phyloP scores from a whole-genome alignment of 2,797 vertebrate species.

The Dallia pectoralis region DNA sequence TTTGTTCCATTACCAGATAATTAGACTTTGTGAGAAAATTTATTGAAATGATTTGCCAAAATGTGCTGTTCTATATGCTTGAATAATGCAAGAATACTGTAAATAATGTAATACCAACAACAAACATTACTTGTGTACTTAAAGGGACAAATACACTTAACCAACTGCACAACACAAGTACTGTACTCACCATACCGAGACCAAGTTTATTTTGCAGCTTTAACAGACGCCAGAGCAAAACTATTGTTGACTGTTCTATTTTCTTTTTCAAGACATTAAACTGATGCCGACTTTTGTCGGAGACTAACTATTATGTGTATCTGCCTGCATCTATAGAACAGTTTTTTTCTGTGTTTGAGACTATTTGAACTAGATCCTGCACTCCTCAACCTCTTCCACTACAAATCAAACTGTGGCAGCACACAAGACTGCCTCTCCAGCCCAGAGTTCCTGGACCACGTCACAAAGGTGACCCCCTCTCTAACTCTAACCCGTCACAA shows the following conservation, averaged over 20 bases:
- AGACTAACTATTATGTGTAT: neutral
- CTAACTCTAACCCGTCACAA: too few relatives aligned
- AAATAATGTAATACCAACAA: neutral
- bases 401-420: slow-evolving; percentile 84
- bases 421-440: slow-evolving; percentile 88
- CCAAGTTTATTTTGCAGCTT: slow-evolving; percentile 64
- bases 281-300: neutral
- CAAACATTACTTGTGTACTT: neutral
- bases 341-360: slow-evolving; percentile 42
- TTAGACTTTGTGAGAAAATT: slow-evolving; percentile 20
- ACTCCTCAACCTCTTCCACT: slow-evolving; percentile 87
- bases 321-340: neutral
- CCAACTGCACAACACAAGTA: slow-evolving; percentile 38
- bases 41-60: neutral
- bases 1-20: neutral
- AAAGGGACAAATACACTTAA: slow-evolving; percentile 13
- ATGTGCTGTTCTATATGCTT: neutral
- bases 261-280: neutral
- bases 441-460: slow-evolving; percentile 90
- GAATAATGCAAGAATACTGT: neutral
- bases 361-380: slow-evolving; percentile 91
- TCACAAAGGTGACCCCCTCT: slow-evolving; percentile 89
- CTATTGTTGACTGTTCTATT: slow-evolving; percentile 1
- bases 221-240: slow-evolving; percentile 44
- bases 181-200: slow-evolving; percentile 48